Percentiles rank a stretch among this genome's conserved stretches.
These are phyloP conservation scores for Chaunax sp. DNA, from an alignment of 2,797 vertebrate genomes.

Conservation along the genomic window DNA sequence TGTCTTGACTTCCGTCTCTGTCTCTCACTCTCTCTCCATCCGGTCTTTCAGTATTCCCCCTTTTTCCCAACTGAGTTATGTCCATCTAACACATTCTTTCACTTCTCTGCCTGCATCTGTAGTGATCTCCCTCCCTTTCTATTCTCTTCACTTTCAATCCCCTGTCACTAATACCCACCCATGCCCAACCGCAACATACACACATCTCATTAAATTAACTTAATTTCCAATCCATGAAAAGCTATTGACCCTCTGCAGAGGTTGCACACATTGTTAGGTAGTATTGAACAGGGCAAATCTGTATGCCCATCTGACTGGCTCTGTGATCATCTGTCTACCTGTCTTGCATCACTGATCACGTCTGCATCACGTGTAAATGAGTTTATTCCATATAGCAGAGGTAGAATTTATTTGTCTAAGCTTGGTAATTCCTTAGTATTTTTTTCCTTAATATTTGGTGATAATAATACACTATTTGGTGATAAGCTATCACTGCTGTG, in stretches of 20 bases:
- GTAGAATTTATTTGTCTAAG: conserved; percentile 45
- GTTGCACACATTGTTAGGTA: conserved; percentile 62
- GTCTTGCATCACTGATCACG: conserved; percentile 30
- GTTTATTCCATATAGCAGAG: conserved; percentile 26
- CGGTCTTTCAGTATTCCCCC: conserved; percentile 25
- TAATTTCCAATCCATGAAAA: conserved; percentile 70
- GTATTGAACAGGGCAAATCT: conserved; percentile 52
- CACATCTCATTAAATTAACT: conserved; percentile 61
- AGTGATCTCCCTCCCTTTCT: conserved; percentile 6
- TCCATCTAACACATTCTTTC: conserved; percentile 19
- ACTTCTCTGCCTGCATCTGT: conserved; percentile 14
- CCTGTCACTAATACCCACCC: conserved; percentile 14
- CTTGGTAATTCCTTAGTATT: conserved; percentile 37
- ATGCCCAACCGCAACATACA: conserved; percentile 8
- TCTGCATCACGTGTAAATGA: conserved; percentile 21
- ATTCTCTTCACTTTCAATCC: neutral
- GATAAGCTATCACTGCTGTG: conserved; percentile 46
- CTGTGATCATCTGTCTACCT: conserved; percentile 56
- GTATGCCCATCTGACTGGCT: conserved; percentile 50
- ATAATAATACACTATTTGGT: conserved; percentile 39
- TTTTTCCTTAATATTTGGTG: conserved; percentile 38
- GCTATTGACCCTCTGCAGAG: conserved; percentile 66
- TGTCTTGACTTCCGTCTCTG: conserved; percentile 47
- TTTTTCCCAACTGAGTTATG: conserved; percentile 14
- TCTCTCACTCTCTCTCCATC: conserved; percentile 12